Evolutionary conservation across 1,140 invertebrate species (phyloP).

Genomic region (Gonioctena quinquepunctata): DNA sequence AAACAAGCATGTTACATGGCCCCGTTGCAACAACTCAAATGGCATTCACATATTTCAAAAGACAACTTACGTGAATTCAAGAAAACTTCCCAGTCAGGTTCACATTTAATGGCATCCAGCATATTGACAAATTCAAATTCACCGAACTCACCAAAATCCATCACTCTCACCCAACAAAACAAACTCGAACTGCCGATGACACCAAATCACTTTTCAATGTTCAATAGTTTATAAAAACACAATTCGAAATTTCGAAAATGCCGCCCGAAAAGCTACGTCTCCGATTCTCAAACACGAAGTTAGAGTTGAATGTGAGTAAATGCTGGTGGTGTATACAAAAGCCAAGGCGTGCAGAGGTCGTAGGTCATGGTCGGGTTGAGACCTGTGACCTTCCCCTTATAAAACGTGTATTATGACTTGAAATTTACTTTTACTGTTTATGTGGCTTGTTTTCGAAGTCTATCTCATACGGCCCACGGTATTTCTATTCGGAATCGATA

Average conservation of each 20-base stretch:
- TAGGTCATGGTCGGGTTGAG: conserved; percentile 18
- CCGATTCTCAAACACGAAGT: background rate
- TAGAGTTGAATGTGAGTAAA: background rate
- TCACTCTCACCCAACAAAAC: background rate
- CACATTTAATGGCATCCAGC: background rate
- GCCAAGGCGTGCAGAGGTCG: conserved; percentile 17
- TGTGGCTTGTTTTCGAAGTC: background rate
- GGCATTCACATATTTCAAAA: no score
- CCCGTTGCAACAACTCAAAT: no score
- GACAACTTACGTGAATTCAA: conserved; percentile 3
- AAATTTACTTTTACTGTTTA: conserved; percentile 21
- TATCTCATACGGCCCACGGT: no score
- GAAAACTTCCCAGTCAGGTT: conserved; percentile 5
- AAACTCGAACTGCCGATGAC: background rate
- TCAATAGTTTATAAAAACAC: background rate
- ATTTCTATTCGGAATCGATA: no score
- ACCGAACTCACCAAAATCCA: background rate
- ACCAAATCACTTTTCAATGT: background rate
- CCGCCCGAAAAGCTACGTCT: background rate
- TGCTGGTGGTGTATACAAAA: conserved; percentile 15
- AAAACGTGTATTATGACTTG: conserved; percentile 9
- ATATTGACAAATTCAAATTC: background rate
- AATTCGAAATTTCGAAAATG: no score
- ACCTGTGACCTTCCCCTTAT: conserved; percentile 22
- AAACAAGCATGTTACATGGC: no score